phyloP scores from a whole-genome alignment of 2,113 vertebrate genomes.

The Beaufortia kweichowensis region DNA sequence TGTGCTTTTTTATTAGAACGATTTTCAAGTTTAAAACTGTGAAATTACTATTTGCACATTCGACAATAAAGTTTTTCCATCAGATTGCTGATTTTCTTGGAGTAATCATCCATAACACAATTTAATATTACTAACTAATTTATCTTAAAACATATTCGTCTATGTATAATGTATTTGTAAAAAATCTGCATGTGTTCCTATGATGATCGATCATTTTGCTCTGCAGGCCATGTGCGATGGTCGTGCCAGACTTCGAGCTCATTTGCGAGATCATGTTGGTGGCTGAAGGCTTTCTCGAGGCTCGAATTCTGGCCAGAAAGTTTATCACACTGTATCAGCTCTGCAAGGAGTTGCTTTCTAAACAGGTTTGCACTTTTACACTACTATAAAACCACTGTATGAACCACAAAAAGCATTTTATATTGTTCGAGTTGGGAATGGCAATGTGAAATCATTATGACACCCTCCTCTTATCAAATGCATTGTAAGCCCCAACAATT shows the following conservation, averaged over 20 bases:
- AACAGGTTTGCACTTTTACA: slow-evolving; percentile 79
- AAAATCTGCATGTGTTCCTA: neutral
- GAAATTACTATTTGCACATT: neutral
- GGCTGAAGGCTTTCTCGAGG: slow-evolving; percentile 91
- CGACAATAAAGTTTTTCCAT: neutral
- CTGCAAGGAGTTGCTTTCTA: slow-evolving; percentile 94
- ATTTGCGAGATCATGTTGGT: slow-evolving; percentile 99
- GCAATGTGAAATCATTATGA: too few relatives aligned
- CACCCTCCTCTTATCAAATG: too few relatives aligned
- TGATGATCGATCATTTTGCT: neutral
- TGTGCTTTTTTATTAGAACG: neutral
- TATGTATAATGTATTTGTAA: neutral
- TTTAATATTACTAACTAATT: neutral
- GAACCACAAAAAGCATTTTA: too few relatives aligned
- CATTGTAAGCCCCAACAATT: too few relatives aligned
- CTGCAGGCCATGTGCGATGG: slow-evolving; percentile 95
- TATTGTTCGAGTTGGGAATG: too few relatives aligned
- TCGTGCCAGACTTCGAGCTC: slow-evolving; percentile 94
- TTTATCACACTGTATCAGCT: slow-evolving; percentile 93
- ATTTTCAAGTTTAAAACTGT: neutral
- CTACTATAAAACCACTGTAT: too few relatives aligned
- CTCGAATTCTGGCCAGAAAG: slow-evolving; percentile 85
- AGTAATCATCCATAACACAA: neutral
- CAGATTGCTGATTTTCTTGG: neutral
- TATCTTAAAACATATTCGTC: neutral